Evolutionary conservation across 2,113 vertebrate species (phyloP).

Genomic region (Menura novaehollandiae): DNA sequence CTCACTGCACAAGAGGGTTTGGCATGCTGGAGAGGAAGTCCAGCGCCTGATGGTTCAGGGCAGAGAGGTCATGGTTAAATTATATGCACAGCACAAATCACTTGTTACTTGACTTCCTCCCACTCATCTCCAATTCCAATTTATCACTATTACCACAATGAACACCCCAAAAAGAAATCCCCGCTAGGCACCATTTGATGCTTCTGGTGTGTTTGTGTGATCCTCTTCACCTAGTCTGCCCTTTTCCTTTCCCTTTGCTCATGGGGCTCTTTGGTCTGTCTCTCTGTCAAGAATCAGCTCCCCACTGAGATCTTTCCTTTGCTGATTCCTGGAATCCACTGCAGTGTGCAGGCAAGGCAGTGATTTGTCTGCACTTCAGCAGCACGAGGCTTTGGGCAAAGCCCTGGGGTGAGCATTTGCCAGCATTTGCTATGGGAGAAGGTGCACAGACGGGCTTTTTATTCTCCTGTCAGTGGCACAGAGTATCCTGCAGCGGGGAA

Average conservation of each 20-base stretch:
- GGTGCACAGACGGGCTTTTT: neutral
- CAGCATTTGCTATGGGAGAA: neutral
- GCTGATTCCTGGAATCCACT: neutral
- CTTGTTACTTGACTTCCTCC: neutral
- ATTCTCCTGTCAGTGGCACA: neutral
- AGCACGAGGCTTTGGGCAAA: neutral
- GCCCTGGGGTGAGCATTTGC: neutral
- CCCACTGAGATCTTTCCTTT: neutral
- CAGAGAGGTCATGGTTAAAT: neutral
- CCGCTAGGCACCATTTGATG: rapidly evolving
- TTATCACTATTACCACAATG: neutral
- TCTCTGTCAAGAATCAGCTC: neutral
- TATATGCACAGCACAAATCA: neutral
- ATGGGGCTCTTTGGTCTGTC: neutral
- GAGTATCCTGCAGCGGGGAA: neutral
- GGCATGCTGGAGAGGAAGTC: neutral
- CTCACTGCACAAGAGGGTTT: neutral
- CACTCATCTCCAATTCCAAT: neutral
- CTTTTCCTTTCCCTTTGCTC: neutral
- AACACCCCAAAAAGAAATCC: rapidly evolving
- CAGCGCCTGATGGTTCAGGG: rapidly evolving
- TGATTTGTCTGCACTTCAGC: rapidly evolving
- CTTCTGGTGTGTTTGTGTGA: neutral
- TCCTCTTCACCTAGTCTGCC: neutral
- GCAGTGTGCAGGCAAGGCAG: neutral